phyloP scores from a whole-genome alignment of 2,113 vertebrate species.

The Cinclus cinclus region DNA sequence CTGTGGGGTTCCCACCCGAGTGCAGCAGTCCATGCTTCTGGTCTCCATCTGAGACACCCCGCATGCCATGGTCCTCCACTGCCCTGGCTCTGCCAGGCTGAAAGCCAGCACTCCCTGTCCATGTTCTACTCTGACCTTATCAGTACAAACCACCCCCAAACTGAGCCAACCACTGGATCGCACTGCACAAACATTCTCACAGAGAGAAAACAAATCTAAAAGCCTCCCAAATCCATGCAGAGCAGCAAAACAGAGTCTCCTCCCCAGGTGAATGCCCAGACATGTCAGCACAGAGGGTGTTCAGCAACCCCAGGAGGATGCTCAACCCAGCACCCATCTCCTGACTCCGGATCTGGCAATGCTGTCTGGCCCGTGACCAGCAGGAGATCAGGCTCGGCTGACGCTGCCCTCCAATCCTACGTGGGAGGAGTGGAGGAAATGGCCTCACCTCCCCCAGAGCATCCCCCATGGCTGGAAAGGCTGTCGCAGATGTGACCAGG shows the following conservation, averaged over 20 bases:
- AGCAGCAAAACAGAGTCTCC: neutral
- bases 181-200: neutral
- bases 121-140: neutral
- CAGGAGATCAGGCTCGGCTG: neutral
- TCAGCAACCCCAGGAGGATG: neutral
- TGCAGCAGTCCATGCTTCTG: neutral
- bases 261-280: neutral
- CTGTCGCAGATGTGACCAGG: neutral
- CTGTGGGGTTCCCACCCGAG: accelerated
- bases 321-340: neutral
- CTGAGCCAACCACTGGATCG: neutral
- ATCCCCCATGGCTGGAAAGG: neutral
- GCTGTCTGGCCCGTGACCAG: neutral
- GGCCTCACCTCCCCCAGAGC: neutral
- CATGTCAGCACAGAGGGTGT: neutral
- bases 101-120: neutral
- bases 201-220: neutral
- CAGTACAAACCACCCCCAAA: neutral
- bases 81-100: neutral
- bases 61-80: neutral
- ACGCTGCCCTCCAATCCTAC: neutral
- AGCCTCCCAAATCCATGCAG: neutral
- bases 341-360: accelerated
- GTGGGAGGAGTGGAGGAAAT: neutral
- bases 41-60: neutral